These are phyloP conservation scores for Zaprionus davidi DNA, from an alignment of 1,140 invertebrate species.

Conservation along the genomic window DNA sequence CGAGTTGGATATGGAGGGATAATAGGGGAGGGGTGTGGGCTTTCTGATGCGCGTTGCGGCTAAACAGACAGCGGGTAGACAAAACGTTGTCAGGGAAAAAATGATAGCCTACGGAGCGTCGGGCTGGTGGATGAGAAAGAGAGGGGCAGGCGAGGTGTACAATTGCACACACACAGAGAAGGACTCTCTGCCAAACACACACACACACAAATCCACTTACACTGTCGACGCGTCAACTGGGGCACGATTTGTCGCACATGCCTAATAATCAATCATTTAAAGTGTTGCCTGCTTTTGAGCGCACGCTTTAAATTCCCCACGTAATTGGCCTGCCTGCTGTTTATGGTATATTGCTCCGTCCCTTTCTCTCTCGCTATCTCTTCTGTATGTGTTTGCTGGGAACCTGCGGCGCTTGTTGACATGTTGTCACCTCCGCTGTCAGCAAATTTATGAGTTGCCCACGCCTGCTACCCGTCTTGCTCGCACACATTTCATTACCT, in stretches of 20 bases:
- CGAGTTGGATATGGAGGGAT: not conserved
- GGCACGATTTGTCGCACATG: slow-evolving; percentile 23
- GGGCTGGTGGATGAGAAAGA: not conserved
- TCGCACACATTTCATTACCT: slow-evolving; percentile 13
- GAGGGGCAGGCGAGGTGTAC: not conserved
- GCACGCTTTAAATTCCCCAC: slow-evolving; percentile 45
- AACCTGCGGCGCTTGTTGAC: slow-evolving; percentile 75
- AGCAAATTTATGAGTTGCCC: slow-evolving; percentile 71
- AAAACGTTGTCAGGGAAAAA: slow-evolving; percentile 19
- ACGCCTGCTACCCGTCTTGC: not conserved
- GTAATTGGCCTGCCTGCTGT: slow-evolving; percentile 57
- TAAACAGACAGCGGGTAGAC: slow-evolving; percentile 47
- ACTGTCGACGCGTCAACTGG: not conserved
- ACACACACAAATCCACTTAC: not conserved
- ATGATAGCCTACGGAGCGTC: slow-evolving; percentile 12
- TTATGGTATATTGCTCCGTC: slow-evolving; percentile 21
- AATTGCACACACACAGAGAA: slow-evolving; percentile 17
- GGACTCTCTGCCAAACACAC: not conserved
- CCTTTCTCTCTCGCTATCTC: not conserved
- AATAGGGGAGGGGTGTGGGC: not conserved
- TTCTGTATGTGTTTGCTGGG: slow-evolving; percentile 31
- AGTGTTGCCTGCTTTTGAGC: slow-evolving; percentile 37
- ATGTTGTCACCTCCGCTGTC: slow-evolving; percentile 79
- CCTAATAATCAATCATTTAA: slow-evolving; percentile 62
- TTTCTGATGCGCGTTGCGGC: slow-evolving; percentile 5